Percentiles rank a stretch among this genome's conserved stretches.
phyloP scores from a whole-genome alignment of 2,113 vertebrate species.

The Triplophysa tibetana region DNA sequence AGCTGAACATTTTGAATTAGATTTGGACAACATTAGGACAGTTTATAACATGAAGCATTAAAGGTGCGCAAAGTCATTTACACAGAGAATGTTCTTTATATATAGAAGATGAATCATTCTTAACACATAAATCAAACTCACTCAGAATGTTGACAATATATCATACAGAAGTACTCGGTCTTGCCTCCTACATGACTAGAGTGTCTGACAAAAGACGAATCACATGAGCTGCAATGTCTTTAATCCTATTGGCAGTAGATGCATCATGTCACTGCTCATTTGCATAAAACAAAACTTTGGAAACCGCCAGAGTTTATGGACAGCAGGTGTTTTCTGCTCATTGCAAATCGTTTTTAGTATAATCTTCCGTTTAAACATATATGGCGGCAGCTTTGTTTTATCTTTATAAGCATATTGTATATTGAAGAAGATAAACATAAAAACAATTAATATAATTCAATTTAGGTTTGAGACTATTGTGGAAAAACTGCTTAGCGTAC shows the following conservation, averaged over 20 bases:
- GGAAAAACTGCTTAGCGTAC: not conserved
- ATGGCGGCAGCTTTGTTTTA: not conserved
- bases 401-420: too few species aligned
- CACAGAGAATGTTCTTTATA: not conserved
- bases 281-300: not conserved
- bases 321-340: too few species aligned
- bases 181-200: not conserved
- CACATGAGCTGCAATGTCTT: not conserved
- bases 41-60: not conserved
- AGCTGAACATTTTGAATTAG: constrained; percentile 15
- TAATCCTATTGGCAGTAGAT: not conserved
- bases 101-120: not conserved
- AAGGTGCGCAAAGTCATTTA: constrained; percentile 23
- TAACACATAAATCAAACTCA: not conserved
- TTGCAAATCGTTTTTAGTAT: not conserved
- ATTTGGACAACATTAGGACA: constrained; percentile 9
- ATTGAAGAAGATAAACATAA: too few species aligned
- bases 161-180: not conserved
- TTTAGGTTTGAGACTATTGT: not conserved
- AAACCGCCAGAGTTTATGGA: not conserved
- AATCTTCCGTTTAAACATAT: not conserved
- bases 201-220: not conserved
- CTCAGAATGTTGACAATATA: not conserved
- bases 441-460: too few species aligned
- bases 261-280: not conserved